Base-by-base conservation (phyloP, 2,797 vertebrate species). In the Takifugu ocellatus region DNA sequence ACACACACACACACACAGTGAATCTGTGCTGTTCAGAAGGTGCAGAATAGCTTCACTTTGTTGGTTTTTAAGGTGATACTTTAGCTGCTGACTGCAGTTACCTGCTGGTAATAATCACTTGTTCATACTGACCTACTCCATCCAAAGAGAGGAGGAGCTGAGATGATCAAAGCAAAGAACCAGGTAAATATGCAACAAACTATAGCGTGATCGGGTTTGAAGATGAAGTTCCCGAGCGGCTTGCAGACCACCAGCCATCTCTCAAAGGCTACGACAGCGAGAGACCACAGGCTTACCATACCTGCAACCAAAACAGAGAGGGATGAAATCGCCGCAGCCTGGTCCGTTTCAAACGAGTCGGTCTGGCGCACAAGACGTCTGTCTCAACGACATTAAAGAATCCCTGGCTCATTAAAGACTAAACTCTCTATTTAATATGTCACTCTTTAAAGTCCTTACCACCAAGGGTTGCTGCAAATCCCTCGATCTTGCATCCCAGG, bases 241-340 rank as follows among this genome's bases (percentile, higher is more conserved):
- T 92, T 92, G 77, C 91, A 93, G 72, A 93, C 82, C 29, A 93
- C 88, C 66, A 92, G 72, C 87, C 89, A 92, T 55, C 90, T 84
- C 68, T 92, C 90, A 56, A 92, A 86, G 1, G 90, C 90, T 45
- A 93, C 51, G 49, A 92, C 88, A 21, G 90, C 89, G 21, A 91
- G 84, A 57, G 92, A 92, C 92, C 92, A 93, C 21, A 93, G 77
- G 72, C 88, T 88, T 6, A 93, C 89, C 89, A 92, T 91, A 56
- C 92, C 92, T 93, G 80, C 10, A 11, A 33, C 1, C 33, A 39
- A 14, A 68, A 63, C 9, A 57, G 74, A 66, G 17, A 12, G 42
- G 4, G 25, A 16, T 16, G 33, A 54, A 33, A 54, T 21, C 21
- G 21, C 21, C 21, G 21, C 21, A 21, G 21, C 21, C 21, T 21